Percentiles rank a stretch among this genome's conserved stretches.
phyloP scores from a whole-genome alignment of 2,113 vertebrate genomes.

The Epinephelus cyanopodus region DNA sequence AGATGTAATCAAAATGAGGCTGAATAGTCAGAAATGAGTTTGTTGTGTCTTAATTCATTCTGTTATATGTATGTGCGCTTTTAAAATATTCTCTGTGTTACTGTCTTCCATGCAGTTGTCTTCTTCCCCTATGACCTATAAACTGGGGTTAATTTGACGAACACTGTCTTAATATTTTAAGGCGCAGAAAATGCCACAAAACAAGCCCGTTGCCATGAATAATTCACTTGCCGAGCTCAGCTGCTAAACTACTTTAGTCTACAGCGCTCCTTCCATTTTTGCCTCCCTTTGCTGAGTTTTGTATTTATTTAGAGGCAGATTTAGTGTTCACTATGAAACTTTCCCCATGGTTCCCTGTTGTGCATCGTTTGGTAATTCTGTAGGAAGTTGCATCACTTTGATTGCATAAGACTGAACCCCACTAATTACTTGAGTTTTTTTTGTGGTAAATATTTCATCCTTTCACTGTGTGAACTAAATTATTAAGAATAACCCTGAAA shows the following conservation, averaged over 20 bases:
- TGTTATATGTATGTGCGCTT: neutral
- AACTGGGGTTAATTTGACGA: slow-evolving; percentile 27
- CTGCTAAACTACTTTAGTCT: neutral
- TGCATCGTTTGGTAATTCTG: neutral
- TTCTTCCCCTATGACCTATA: slow-evolving; percentile 18
- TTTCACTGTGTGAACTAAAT: neutral
- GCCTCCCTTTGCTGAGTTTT: slow-evolving; percentile 12
- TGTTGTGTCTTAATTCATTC: slow-evolving; percentile 1
- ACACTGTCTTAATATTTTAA: slow-evolving; percentile 18
- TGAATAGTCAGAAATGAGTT: slow-evolving; percentile 13
- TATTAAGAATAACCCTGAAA: neutral
- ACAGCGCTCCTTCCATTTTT: neutral
- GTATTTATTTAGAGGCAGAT: slow-evolving; percentile 2
- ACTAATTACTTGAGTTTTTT: slow-evolving; percentile 17
- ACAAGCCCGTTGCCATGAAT: slow-evolving; percentile 42
- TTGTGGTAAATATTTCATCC: slow-evolving; percentile 8
- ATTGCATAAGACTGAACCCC: neutral
- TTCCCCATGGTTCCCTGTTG: neutral
- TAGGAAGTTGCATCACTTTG: slow-evolving; percentile 11
- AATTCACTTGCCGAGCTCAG: slow-evolving; percentile 28
- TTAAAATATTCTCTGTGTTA: neutral
- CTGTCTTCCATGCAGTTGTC: neutral
- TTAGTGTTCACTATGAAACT: neutral
- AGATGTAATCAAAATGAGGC: slow-evolving; percentile 34
- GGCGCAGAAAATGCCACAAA: slow-evolving; percentile 15